Evolutionary conservation across 2,888 invertebrate species (phyloP).

Genomic region (Plagodis pulveraria): DNA sequence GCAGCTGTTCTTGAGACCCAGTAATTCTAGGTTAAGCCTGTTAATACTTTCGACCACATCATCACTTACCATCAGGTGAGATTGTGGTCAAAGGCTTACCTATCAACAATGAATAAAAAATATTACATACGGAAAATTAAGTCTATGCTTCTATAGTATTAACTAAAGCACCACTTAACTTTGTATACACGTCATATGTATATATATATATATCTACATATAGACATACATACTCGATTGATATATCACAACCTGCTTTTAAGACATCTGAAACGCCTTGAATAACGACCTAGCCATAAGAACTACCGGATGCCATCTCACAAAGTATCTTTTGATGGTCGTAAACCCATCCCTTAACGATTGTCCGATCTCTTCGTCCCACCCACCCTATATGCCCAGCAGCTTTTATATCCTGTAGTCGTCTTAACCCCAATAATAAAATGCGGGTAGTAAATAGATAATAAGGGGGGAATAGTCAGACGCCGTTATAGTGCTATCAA

Average conservation of each 20-base stretch:
- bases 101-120: too few relatives aligned
- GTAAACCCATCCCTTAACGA: conserved; percentile 83
- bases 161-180: background rate
- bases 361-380: conserved; percentile 73
- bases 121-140: too few relatives aligned
- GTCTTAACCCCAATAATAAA: conserved; percentile 85
- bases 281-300: conserved; percentile 60
- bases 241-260: conserved; percentile 37
- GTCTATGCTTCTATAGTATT: too few relatives aligned
- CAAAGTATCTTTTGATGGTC: conserved; percentile 84
- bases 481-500: conserved; percentile 76
- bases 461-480: conserved; percentile 77
- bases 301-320: conserved; percentile 78
- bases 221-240: background rate
- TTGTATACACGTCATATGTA: background rate
- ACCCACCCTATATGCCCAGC: conserved; percentile 60
- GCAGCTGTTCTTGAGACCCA: too few relatives aligned
- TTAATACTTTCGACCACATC: too few relatives aligned
- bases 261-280: conserved; percentile 52
- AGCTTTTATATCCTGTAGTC: conserved; percentile 67
- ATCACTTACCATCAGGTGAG: too few relatives aligned
- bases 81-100: too few relatives aligned
- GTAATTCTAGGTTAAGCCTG: too few relatives aligned
- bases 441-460: conserved; percentile 84
- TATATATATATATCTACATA: background rate